Conservation (phyloP, 2,888 invertebrate species). For the Blomia tropicalis region DNA sequence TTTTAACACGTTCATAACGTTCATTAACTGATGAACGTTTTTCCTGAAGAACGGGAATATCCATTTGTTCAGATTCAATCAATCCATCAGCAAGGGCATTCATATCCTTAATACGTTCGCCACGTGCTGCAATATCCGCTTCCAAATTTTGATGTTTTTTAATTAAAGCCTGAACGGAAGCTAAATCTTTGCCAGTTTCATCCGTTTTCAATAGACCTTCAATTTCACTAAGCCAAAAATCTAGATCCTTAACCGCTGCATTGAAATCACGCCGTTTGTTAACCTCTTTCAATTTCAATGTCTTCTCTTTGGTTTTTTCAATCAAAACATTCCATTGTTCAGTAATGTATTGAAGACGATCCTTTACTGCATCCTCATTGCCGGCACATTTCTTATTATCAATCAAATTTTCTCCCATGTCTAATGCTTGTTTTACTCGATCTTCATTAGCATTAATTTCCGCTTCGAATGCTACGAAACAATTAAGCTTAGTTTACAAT, state of each 20-base stretch:
- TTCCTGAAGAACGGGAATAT: constrained; percentile 76
- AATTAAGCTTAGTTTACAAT: neutral
- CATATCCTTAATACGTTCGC: constrained; percentile 84
- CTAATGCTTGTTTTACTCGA: constrained; percentile 83
- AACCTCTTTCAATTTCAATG: constrained; percentile 91
- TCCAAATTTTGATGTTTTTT: constrained; percentile 96
- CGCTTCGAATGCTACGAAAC: constrained; percentile 69
- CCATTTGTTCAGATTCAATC: constrained; percentile 90
- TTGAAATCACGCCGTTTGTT: constrained; percentile 98
- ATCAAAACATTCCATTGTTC: constrained; percentile 98
- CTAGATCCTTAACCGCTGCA: constrained; percentile 96
- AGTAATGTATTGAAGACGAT: constrained; percentile 67
- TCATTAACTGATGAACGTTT: constrained; percentile 90
- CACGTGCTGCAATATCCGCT: constrained; percentile 92
- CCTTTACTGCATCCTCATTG: constrained; percentile 88
- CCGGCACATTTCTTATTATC: constrained; percentile 93
- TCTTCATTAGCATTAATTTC: constrained; percentile 97
- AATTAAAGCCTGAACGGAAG: constrained; percentile 93
- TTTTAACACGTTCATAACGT: constrained; percentile 81
- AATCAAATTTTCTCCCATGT: constrained; percentile 83
- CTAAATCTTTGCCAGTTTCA: constrained; percentile 92
- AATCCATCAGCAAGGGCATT: constrained; percentile 88
- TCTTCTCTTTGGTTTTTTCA: constrained; percentile 94
- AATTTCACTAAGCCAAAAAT: constrained; percentile 98
- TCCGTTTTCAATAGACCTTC: constrained; percentile 80